Evolutionary conservation across 64 coral and sea anemone genomes (phyloP).

Genomic region (Stylophora pistillata): DNA sequence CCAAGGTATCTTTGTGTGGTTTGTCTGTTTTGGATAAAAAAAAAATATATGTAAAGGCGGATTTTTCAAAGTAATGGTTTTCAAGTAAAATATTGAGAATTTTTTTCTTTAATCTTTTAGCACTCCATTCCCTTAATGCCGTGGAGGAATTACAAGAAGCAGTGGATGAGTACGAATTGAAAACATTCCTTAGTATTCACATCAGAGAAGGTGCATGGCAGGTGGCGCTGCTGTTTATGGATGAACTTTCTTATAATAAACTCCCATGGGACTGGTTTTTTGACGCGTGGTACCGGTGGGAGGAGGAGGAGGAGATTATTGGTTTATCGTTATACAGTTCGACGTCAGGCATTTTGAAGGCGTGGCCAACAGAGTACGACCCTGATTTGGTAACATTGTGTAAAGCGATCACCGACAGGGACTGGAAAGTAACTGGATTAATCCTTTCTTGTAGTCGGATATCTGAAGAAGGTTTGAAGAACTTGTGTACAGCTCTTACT

Average conservation of each 20-base stretch:
- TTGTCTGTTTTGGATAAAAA: no score
- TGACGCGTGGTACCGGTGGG: no score
- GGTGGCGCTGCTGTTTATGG: background rate
- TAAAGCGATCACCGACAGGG: background rate
- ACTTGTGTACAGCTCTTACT: no score
- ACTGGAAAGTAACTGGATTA: background rate
- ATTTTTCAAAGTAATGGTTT: background rate
- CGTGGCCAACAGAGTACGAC: background rate
- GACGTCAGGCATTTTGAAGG: background rate
- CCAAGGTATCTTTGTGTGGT: no score
- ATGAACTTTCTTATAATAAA: background rate
- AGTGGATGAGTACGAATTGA: background rate
- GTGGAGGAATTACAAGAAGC: background rate
- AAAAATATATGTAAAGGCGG: no score
- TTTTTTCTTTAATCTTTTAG: background rate
- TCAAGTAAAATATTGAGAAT: background rate
- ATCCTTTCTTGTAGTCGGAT: no score
- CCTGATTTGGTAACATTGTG: background rate
- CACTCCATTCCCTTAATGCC: no score
- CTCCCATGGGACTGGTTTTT: no score
- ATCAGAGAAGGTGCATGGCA: background rate
- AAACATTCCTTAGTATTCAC: background rate
- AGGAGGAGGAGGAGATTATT: background rate
- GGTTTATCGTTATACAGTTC: no score
- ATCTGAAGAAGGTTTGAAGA: no score